These are phyloP conservation scores for Drosophila eugracilis DNA, from an alignment of 1,140 invertebrate species.

Conservation along the genomic window DNA sequence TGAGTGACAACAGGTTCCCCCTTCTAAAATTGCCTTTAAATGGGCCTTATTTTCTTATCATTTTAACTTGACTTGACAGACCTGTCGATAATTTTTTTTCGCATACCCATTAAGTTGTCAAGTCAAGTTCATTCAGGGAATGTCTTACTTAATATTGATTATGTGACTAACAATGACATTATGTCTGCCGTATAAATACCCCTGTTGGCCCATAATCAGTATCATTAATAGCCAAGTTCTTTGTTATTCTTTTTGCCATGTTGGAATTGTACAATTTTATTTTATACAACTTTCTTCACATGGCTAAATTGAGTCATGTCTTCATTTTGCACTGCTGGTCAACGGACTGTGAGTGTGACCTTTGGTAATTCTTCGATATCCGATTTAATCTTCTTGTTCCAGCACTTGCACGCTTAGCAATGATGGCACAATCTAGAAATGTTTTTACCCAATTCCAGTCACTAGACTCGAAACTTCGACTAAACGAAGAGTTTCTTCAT, in stretches of 20 bases:
- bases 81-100: not conserved
- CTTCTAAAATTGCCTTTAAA: conserved; percentile 3
- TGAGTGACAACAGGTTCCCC: not conserved
- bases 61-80: conserved; percentile 1
- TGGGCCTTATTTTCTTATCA: conserved; percentile 2
- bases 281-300: conserved; percentile 59
- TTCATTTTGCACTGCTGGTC: conserved; percentile 61
- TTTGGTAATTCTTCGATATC: not conserved
- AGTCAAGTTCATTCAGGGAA: conserved; percentile 6
- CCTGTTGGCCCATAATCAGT: not conserved
- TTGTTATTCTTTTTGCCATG: conserved; percentile 23
- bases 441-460: conserved; percentile 50
- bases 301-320: conserved; percentile 60
- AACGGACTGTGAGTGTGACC: conserved; percentile 37
- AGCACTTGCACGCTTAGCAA: conserved; percentile 52
- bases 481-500: conserved; percentile 22
- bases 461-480: conserved; percentile 8
- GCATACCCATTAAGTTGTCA: conserved; percentile 37
- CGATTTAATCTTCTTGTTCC: not conserved
- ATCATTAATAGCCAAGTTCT: conserved; percentile 50
- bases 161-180: conserved; percentile 17
- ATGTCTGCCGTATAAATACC: conserved; percentile 53
- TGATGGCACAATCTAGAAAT: conserved; percentile 16
- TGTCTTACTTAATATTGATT: conserved; percentile 27
- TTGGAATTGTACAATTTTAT: conserved; percentile 42